These are phyloP conservation scores for Anoplolepis gracilipes DNA, from an alignment of 1,140 invertebrate species.

Conservation along the genomic window DNA sequence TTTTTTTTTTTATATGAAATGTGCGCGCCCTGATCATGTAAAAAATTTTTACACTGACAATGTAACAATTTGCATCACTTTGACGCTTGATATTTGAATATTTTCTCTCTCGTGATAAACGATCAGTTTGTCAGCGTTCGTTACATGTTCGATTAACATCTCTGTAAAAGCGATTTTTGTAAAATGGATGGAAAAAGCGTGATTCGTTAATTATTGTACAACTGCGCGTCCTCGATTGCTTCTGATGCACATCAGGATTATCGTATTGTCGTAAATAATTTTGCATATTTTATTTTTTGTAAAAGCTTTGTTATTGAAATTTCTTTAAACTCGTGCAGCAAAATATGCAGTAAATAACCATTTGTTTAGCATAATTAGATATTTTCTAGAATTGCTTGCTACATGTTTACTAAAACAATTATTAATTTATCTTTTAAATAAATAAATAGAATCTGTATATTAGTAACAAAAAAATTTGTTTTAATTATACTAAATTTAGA, in stretches of 20 bases:
- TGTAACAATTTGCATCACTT: conserved; percentile 58
- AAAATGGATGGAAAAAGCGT: conserved; percentile 39
- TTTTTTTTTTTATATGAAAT: conserved; percentile 28
- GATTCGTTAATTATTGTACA: conserved; percentile 60
- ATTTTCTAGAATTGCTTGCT: conserved; percentile 12
- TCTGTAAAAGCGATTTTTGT: conserved; percentile 46
- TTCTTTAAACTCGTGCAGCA: conserved; percentile 41
- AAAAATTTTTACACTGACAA: conserved; percentile 49
- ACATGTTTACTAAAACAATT: neutral
- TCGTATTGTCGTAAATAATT: conserved; percentile 64
- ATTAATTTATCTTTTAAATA: conserved; percentile 21
- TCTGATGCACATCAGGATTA: conserved; percentile 56
- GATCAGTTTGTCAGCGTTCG: conserved; percentile 57
- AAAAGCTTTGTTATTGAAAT: conserved; percentile 51
- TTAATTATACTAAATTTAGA: neutral
- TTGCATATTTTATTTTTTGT: conserved; percentile 60
- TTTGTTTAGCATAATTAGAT: conserved; percentile 45
- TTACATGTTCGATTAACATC: conserved; percentile 53
- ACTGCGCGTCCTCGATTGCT: conserved; percentile 45
- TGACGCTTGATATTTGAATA: conserved; percentile 54
- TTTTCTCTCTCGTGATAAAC: conserved; percentile 37
- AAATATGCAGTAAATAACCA: conserved; percentile 38
- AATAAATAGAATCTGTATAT: neutral
- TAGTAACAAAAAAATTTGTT: neutral
- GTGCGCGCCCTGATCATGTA: neutral